Evolutionary conservation across 2,797 vertebrate species (phyloP).

Genomic region (Antennarius maculatus): DNA sequence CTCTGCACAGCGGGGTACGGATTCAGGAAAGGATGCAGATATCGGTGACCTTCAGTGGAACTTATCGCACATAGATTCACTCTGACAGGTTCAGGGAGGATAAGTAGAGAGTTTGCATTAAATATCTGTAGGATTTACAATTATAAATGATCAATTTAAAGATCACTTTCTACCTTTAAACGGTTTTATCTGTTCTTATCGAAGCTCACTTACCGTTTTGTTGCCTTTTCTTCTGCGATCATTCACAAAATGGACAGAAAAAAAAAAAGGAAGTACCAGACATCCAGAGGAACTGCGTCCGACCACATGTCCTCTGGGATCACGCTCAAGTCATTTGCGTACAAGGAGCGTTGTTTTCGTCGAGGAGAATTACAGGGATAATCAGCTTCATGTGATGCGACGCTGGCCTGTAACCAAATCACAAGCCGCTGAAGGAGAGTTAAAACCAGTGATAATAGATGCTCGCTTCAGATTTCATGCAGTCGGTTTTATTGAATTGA

Average conservation of each 20-base stretch:
- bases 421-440: conserved; percentile 10
- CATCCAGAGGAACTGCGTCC: background rate
- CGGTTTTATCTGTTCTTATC: too few species aligned
- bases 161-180: background rate
- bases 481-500: conserved; percentile 3
- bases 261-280: background rate
- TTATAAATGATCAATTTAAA: background rate
- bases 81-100: background rate
- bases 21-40: background rate
- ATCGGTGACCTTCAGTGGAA: conserved; percentile 10
- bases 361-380: conserved; percentile 50
- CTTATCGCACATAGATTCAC: background rate
- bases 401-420: conserved; percentile 30
- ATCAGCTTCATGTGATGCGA: conserved; percentile 73
- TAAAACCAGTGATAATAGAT: background rate
- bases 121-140: background rate
- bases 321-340: conserved; percentile 71
- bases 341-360: conserved; percentile 53
- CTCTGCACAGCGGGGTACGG: background rate
- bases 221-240: conserved; percentile 2
- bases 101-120: background rate
- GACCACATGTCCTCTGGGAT: conserved; percentile 42
- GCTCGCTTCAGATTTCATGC: background rate
- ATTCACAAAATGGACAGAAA: conserved; percentile 3
- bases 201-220: conserved; percentile 40